Evolutionary conservation across 2,888 invertebrate genomes (phyloP).

Genomic region (Arenicola marina): DNA sequence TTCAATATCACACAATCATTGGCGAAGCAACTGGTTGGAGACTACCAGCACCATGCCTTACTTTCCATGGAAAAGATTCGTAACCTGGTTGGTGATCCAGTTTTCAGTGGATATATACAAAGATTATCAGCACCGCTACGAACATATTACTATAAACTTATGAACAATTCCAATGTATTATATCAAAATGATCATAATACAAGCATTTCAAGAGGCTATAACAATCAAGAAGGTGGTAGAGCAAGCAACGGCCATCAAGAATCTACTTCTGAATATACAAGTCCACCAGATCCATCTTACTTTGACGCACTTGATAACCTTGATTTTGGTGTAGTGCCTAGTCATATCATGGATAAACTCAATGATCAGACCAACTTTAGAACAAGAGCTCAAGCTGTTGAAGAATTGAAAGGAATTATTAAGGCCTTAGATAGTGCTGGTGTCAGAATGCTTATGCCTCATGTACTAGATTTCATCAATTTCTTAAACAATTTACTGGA

Average conservation of each 20-base stretch:
- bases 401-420: constrained; percentile 67
- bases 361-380: constrained; percentile 68
- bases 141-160: constrained; percentile 29
- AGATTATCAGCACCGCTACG: constrained; percentile 43
- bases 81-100: constrained; percentile 56
- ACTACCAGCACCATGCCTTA: constrained; percentile 48
- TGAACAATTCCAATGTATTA: constrained; percentile 6
- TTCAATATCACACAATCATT: constrained; percentile 56
- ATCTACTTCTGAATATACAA: background rate
- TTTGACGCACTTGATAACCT: background rate
- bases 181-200: background rate
- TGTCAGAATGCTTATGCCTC: constrained; percentile 65
- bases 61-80: constrained; percentile 59
- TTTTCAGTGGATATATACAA: constrained; percentile 54
- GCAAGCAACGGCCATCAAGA: background rate
- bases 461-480: constrained; percentile 68
- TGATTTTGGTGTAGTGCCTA: constrained; percentile 62
- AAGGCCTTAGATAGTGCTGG: constrained; percentile 41
- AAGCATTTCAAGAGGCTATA: background rate
- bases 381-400: constrained; percentile 67
- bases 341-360: constrained; percentile 59
- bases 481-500: constrained; percentile 68
- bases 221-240: constrained; percentile 4
- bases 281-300: background rate
- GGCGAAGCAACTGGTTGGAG: constrained; percentile 51